Base-by-base conservation (phyloP, 2,113 vertebrate species). In the Lanius ludovicianus region DNA sequence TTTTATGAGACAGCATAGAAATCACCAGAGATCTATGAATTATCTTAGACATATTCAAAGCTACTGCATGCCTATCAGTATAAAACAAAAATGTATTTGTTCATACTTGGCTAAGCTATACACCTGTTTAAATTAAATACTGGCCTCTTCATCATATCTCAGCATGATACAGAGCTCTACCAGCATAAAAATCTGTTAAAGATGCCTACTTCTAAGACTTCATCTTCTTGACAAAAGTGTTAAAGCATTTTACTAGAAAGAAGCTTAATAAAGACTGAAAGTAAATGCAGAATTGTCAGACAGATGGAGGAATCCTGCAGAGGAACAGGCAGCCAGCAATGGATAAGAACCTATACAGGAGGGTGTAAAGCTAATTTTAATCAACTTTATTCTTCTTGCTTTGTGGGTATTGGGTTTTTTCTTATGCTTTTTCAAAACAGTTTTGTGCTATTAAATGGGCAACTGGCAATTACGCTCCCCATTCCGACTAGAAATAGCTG, bases 221-320 rank as follows among this genome's bases (percentile, higher is more conserved):
- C 46, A 50, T 91, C 21, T 71, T 84, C 70, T 62, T 87, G 71
- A 85, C 62, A 82, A 69, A 93, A 87, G 12, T 76, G 70, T 3
- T 87, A 80, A 69, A 91, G 22, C 46, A 55, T 87, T 93, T 95
- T 90, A 67, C 57, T 90, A 65, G 64, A 78, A 87, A 79, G 44
- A 69, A 73, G 90, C 75, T 76, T 64, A 87, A 92, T 84, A 97
- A 89, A 96, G 63, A 33, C 46, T 33, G 27, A 89, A 94, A 84
- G 57, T 50, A 93, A 91, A 76, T 2, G 20, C 27, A 55, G 88
- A 89, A 90, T 85, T 91, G 21, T 60, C 70, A 94, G 74, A 87
- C 81, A 95, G 84, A 94, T 94, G 78, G 87, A 96, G 39, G 50
- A 94, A 93, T 25, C 0, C 18, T 76, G 59, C 42, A 62, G 75